Percentiles rank a stretch among this genome's conserved stretches.
phyloP scores from a whole-genome alignment of 2,888 invertebrate genomes.

The Taphrorychus bicolor region DNA sequence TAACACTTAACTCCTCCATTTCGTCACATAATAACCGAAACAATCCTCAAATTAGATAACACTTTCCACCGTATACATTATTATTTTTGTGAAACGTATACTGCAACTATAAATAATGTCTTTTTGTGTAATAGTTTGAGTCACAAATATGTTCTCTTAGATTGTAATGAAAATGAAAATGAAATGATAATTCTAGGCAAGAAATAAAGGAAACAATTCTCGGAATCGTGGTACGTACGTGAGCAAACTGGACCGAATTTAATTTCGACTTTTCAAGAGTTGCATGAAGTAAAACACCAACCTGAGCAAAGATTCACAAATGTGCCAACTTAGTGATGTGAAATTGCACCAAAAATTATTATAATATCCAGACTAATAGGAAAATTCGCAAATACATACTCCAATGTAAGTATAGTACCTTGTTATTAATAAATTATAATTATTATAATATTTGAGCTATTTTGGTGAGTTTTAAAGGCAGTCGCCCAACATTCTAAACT shows the following conservation, averaged over 20 bases:
- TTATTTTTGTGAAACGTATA: slow-evolving; percentile 14
- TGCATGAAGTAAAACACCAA: too few species aligned
- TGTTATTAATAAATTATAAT: slow-evolving; percentile 33
- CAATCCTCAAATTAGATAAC: slow-evolving; percentile 11
- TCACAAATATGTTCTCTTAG: neutral
- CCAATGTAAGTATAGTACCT: slow-evolving; percentile 22
- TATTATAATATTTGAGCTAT: slow-evolving; percentile 37
- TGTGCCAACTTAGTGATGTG: neutral
- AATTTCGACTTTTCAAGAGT: neutral
- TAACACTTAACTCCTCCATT: slow-evolving; percentile 12
- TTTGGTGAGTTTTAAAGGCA: slow-evolving; percentile 32
- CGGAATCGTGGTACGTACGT: too few species aligned
- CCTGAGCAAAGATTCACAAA: too few species aligned
- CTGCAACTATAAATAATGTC: neutral
- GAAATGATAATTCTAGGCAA: neutral
- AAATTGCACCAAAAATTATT: neutral
- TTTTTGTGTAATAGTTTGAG: neutral
- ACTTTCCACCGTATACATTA: slow-evolving; percentile 33
- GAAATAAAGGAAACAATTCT: neutral
- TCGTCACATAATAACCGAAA: slow-evolving; percentile 17
- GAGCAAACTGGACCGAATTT: neutral
- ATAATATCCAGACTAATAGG: neutral
- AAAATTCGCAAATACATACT: neutral
- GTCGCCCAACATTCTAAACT: slow-evolving; percentile 11
- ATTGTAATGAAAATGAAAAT: neutral